phyloP scores from a whole-genome alignment of 2,888 invertebrate genomes.

The Eumacrocentrus americanus region DNA sequence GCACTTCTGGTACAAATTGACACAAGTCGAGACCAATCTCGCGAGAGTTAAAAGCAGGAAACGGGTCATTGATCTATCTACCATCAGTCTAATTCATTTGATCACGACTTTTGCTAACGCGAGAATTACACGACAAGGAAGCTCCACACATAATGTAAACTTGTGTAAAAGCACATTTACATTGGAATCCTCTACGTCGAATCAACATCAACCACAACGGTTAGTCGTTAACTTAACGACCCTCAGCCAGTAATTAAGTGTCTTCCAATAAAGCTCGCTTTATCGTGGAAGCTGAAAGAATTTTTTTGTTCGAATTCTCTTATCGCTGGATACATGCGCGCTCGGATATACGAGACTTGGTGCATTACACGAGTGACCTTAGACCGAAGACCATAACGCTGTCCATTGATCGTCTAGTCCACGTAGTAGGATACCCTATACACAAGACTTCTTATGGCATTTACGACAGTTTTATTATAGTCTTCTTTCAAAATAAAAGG shows the following conservation, averaged over 20 bases:
- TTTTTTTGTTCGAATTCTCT: constrained; percentile 10
- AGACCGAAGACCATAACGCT: constrained; percentile 13
- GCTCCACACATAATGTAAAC: not conserved
- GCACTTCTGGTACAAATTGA: constrained; percentile 40
- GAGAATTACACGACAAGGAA: not conserved
- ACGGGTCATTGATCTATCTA: constrained; percentile 50
- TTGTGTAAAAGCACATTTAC: not conserved
- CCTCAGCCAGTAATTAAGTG: constrained; percentile 17
- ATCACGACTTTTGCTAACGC: constrained; percentile 24
- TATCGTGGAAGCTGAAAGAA: constrained; percentile 11
- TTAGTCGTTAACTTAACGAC: constrained; percentile 13
- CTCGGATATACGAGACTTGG: constrained; percentile 1
- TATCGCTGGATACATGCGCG: constrained; percentile 15
- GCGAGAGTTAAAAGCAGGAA: constrained; percentile 46
- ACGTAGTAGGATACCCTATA: not conserved
- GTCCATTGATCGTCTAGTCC: constrained; percentile 21
- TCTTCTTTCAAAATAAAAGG: not conserved
- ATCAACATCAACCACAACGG: not conserved
- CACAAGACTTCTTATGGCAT: not conserved
- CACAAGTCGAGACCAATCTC: constrained; percentile 44
- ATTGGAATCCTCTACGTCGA: not conserved
- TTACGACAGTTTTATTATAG: constrained; percentile 2
- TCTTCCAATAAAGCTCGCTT: constrained; percentile 13
- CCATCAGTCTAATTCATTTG: constrained; percentile 39
- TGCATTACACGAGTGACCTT: constrained; percentile 17